Evolutionary conservation across 2,113 vertebrate genomes (phyloP).

Genomic region (Vulpes lagopus): DNA sequence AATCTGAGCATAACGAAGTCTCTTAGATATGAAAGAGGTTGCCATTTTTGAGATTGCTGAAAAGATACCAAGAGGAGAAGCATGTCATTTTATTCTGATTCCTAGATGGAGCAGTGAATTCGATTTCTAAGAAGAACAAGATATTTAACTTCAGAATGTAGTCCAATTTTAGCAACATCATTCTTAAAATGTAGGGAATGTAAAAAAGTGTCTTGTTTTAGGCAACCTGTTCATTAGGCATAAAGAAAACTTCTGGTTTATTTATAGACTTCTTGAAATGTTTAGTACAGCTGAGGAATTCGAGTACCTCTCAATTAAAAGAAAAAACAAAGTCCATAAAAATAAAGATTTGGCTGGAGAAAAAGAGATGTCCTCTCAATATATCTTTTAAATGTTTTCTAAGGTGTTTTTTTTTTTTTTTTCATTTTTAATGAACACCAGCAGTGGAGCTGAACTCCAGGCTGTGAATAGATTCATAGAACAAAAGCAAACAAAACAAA

Average conservation of each 20-base stretch:
- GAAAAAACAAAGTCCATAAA: conserved; percentile 61
- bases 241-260: conserved; percentile 70
- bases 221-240: conserved; percentile 72
- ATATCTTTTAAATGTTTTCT: neutral
- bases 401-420: conserved; percentile 19
- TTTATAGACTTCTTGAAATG: conserved; percentile 73
- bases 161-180: conserved; percentile 65
- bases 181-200: conserved; percentile 67
- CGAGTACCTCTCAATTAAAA: conserved; percentile 75
- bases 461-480: neutral
- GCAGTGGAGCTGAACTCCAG: neutral
- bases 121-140: conserved; percentile 67
- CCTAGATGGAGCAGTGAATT: conserved; percentile 66
- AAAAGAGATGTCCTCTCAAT: neutral
- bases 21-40: neutral
- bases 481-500: neutral
- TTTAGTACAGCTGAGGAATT: conserved; percentile 46
- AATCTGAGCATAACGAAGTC: neutral
- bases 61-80: neutral
- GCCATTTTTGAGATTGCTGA: neutral
- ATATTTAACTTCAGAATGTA: conserved; percentile 49
- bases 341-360: conserved; percentile 58
- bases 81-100: conserved; percentile 56
- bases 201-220: conserved; percentile 66
- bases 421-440: neutral